Evolutionary conservation across 1,140 invertebrate species (phyloP).

Genomic region (Telenomus remus): DNA sequence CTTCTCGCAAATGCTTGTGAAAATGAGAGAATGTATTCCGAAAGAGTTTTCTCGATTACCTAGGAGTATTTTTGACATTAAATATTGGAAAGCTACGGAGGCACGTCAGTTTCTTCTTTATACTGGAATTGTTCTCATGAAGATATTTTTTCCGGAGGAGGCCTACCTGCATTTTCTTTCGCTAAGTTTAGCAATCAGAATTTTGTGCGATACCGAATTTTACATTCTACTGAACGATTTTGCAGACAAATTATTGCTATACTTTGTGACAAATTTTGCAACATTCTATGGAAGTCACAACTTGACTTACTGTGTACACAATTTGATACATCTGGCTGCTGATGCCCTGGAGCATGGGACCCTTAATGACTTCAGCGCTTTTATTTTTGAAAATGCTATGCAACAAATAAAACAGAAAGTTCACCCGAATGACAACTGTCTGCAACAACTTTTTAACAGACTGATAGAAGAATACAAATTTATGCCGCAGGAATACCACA

Average conservation of each 20-base stretch:
- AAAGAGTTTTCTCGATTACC: neutral
- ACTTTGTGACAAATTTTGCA: neutral
- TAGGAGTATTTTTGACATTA: neutral
- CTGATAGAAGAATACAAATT: neutral
- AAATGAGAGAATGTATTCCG: neutral
- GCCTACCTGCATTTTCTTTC: constrained; percentile 1
- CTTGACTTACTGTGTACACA: constrained; percentile 61
- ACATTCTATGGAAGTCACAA: constrained; percentile 56
- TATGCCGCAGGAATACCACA: neutral
- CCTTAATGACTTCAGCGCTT: constrained; percentile 53
- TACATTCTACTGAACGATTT: neutral
- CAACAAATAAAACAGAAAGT: constrained; percentile 64
- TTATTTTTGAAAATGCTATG: constrained; percentile 73
- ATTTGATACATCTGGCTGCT: constrained; percentile 67
- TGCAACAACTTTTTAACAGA: constrained; percentile 4
- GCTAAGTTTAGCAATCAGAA: neutral
- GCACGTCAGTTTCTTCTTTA: neutral
- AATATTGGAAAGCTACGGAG: constrained; percentile 5
- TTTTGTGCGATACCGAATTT: neutral
- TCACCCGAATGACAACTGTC: neutral
- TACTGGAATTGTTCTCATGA: constrained; percentile 7
- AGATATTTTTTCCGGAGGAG: neutral
- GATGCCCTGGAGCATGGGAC: constrained; percentile 69
- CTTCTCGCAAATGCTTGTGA: neutral
- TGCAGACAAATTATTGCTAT: neutral